These are phyloP conservation scores for Pseudolaguvia tuberculata DNA, from an alignment of 2,113 vertebrate species.

Conservation along the genomic window DNA sequence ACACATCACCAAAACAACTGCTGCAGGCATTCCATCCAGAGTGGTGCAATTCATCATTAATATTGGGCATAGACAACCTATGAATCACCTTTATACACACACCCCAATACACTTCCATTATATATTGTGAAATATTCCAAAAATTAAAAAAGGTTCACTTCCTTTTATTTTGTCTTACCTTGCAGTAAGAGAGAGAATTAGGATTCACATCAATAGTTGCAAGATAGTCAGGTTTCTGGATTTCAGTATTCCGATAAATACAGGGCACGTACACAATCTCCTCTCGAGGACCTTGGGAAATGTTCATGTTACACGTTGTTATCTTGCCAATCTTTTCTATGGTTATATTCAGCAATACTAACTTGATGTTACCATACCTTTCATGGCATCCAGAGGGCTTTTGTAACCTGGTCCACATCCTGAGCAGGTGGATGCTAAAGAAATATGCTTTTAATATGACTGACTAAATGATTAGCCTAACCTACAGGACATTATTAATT, in stretches of 20 bases:
- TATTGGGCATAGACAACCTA: conserved; percentile 83
- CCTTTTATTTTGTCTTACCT: conserved; percentile 65
- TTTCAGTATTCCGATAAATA: conserved; percentile 80
- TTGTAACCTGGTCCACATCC: conserved; percentile 83
- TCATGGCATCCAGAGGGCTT: conserved; percentile 86
- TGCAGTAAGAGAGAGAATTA: conserved; percentile 72
- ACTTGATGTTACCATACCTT: conserved; percentile 65
- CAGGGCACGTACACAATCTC: conserved; percentile 87
- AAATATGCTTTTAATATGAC: not conserved
- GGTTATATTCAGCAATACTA: not conserved
- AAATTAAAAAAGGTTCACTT: not conserved
- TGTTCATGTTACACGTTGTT: not conserved
- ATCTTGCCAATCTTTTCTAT: not conserved
- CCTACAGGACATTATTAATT: not conserved
- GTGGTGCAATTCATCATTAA: conserved; percentile 87
- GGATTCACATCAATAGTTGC: conserved; percentile 88
- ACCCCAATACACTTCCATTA: not conserved
- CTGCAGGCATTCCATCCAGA: conserved; percentile 92
- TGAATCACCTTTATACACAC: conserved; percentile 78
- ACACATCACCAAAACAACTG: conserved; percentile 81
- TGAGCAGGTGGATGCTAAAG: conserved; percentile 68
- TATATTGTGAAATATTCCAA: not conserved
- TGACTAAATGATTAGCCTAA: too few relatives aligned
- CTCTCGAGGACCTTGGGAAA: conserved; percentile 76
- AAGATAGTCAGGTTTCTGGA: conserved; percentile 80